Percentiles rank a stretch among this genome's conserved stretches.
Evolutionary conservation across 2,888 invertebrate genomes (phyloP).

Genomic region (Mimas tiliae): DNA sequence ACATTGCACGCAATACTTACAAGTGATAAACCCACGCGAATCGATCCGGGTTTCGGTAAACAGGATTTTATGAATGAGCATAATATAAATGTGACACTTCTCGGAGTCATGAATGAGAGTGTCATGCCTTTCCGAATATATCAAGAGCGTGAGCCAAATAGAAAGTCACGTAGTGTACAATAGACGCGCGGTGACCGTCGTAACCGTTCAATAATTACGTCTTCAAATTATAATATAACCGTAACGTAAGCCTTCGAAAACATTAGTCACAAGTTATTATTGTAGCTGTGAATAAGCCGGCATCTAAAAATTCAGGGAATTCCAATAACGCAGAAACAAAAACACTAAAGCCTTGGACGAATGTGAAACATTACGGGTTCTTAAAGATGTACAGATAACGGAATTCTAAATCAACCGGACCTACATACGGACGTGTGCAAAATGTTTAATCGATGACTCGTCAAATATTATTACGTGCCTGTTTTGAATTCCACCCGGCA

Average conservation of each 20-base stretch:
- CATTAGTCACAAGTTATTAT: conserved; percentile 51
- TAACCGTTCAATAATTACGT: conserved; percentile 9
- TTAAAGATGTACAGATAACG: conserved; percentile 49
- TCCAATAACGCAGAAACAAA: conserved; percentile 40
- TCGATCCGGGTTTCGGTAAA: conserved; percentile 28
- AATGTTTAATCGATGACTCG: conserved; percentile 46
- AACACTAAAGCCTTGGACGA: conserved; percentile 38
- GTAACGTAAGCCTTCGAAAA: conserved; percentile 28
- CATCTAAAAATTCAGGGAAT: conserved; percentile 45
- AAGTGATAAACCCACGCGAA: conserved; percentile 17
- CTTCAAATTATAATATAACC: conserved; percentile 17
- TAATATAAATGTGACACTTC: conserved; percentile 24
- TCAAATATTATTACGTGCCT: conserved; percentile 53
- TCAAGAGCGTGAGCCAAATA: conserved; percentile 4
- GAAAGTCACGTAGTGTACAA: not conserved
- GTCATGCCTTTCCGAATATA: conserved; percentile 14
- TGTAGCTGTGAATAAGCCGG: conserved; percentile 31
- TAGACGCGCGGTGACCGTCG: conserved; percentile 2
- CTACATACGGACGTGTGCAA: conserved; percentile 51
- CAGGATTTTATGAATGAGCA: conserved; percentile 30
- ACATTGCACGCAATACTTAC: conserved; percentile 21
- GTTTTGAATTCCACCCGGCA: conserved; percentile 50
- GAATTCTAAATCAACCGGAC: conserved; percentile 51
- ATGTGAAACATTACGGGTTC: conserved; percentile 39
- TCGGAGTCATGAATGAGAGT: conserved; percentile 13